Base-by-base conservation (phyloP, 2,888 invertebrate species). In the Parnassius orleans region DNA sequence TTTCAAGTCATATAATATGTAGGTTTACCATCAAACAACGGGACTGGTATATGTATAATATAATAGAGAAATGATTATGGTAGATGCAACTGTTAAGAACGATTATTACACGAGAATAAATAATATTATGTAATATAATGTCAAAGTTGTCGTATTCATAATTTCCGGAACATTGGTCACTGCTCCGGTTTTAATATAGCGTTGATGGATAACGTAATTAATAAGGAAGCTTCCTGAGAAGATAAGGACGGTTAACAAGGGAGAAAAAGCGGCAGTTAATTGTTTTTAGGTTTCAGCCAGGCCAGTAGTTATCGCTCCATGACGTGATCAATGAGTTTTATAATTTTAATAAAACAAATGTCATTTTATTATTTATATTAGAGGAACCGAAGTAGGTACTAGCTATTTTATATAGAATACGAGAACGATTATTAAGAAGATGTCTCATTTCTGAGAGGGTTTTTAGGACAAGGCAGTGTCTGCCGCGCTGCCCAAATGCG, bases 211-310 rank as follows among this genome's bases (percentile, higher is more conserved):
- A 41, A 50, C 41, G 51, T 14, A 57, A 52, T 57, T 33, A 63
- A 60, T 3, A 72, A 77, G 75, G 74, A 76, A 77, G 69, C 69
- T 44, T 63, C 65, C 67, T 67, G 66, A 69, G 65, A 64, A 70
- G 71, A 75, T 73, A 74, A 74, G 70, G 66, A 57, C 57, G 50
- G 67, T 72, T 73, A 72, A 72, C 68, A 68, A 70, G 67, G 63
- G 58, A 65, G 64, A 68, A 69, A 74, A 75, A 71, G 60, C 63
- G 53, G 65, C 59, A 61, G 70, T 69, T 70, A 69, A 72, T 69
- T 72, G 71, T 68, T 47, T 44, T 59, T 65, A 56, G 50, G 61
- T 65, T 63, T 57, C 63, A 62, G 61, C 57, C 41, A 55, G 54
- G 59, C 58, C 52, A 57, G 59, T 58, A 15, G 57, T 54, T 63